Conservation (phyloP, 53 echinoderm and acorn worm species). For the Stichopus horrens region DNA sequence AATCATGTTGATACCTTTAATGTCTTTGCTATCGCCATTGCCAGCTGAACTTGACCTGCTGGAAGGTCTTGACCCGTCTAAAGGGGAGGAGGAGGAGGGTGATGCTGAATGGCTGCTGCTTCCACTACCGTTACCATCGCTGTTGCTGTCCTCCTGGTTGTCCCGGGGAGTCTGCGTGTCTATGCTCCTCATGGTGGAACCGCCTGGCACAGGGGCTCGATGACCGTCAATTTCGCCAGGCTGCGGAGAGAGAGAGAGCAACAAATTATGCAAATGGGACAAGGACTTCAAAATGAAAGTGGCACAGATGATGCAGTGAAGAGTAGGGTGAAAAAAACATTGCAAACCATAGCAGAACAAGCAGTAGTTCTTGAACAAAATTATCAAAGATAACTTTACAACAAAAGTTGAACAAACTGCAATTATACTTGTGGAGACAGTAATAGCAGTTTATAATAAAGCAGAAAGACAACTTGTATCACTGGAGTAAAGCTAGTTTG, state of each 20-base stretch:
- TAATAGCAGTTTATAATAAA: too few relatives aligned
- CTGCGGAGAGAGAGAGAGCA: slow-evolving; percentile 6
- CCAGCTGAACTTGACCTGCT: slow-evolving; percentile 89
- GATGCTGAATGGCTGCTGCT: slow-evolving; percentile 74
- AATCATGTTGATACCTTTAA: slow-evolving; percentile 62
- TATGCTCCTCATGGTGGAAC: slow-evolving; percentile 56
- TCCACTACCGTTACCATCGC: slow-evolving; percentile 73
- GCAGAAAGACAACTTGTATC: too few relatives aligned
- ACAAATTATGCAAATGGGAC: neutral
- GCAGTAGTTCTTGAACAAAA: too few relatives aligned
- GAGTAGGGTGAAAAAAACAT: too few relatives aligned
- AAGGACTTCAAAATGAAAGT: neutral
- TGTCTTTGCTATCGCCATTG: slow-evolving; percentile 64
- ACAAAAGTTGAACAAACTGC: too few relatives aligned
- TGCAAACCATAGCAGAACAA: too few relatives aligned
- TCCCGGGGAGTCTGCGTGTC: slow-evolving; percentile 89
- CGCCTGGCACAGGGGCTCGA: slow-evolving; percentile 82
- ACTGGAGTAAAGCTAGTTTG: too few relatives aligned
- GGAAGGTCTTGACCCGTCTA: slow-evolving; percentile 92
- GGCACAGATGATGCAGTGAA: neutral
- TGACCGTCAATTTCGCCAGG: slow-evolving; percentile 73
- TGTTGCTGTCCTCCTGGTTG: slow-evolving; percentile 65
- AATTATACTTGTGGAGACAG: too few relatives aligned
- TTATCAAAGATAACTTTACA: too few relatives aligned
- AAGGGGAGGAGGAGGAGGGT: slow-evolving; percentile 4